Conservation (phyloP, 2,797 vertebrate species). For the Philypnodon macrostomus region DNA sequence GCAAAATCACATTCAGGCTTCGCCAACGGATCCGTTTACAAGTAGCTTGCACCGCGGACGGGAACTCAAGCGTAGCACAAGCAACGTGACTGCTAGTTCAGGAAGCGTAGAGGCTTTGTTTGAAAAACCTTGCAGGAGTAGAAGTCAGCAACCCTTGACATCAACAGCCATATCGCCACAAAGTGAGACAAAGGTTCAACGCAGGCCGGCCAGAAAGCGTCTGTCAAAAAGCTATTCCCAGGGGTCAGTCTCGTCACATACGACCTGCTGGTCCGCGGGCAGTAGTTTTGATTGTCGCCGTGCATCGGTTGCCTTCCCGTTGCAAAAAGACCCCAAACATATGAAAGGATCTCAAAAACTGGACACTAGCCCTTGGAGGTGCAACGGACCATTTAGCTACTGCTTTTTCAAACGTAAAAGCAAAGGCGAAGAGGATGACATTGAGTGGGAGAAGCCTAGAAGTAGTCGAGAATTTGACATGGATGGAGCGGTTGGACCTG, state of each 20-base stretch:
- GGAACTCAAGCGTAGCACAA: conserved; percentile 83
- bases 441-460: conserved; percentile 80
- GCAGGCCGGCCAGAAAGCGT: conserved; percentile 83
- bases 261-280: conserved; percentile 74
- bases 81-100: conserved; percentile 76
- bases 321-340: conserved; percentile 85
- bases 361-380: conserved; percentile 87
- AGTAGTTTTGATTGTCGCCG: conserved; percentile 75
- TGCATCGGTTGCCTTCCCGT: conserved; percentile 70
- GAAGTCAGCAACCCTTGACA: conserved; percentile 73
- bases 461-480: conserved; percentile 36
- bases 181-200: conserved; percentile 76
- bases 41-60: conserved; percentile 81
- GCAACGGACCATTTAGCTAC: conserved; percentile 91
- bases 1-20: conserved; percentile 81
- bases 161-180: conserved; percentile 60
- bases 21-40: conserved; percentile 72
- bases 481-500: conserved; percentile 38
- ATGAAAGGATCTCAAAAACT: conserved; percentile 83
- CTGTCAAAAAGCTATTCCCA: conserved; percentile 93
- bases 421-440: conserved; percentile 82
- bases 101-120: conserved; percentile 79
- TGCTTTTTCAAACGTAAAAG: conserved; percentile 88
- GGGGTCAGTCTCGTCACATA: conserved; percentile 82
- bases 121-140: conserved; percentile 78